A percentile compares a stretch with the other conserved stretches of the same genome.
Conservation (phyloP, 1,140 invertebrate genomes). For the Ctenoplectra terminalis region DNA sequence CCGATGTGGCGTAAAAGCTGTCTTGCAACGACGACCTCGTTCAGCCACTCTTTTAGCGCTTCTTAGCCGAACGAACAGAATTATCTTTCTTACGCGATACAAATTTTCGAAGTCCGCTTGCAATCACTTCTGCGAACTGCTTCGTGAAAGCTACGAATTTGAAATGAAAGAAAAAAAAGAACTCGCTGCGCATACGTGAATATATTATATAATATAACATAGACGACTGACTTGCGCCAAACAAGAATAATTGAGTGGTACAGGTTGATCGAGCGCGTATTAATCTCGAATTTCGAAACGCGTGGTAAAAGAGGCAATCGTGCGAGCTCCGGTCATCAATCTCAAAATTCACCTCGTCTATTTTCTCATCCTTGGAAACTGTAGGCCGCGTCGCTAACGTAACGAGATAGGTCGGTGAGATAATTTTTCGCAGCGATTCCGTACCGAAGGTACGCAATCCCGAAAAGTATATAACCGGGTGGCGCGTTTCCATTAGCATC, state of each 20-base stretch:
- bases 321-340: slow-evolving; percentile 22
- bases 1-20: slow-evolving; percentile 55
- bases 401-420: slow-evolving; percentile 44
- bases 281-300: background rate
- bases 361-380: slow-evolving; percentile 31
- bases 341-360: slow-evolving; percentile 5
- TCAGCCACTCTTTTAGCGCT: slow-evolving; percentile 35
- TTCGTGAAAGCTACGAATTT: background rate
- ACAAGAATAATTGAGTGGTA: slow-evolving; percentile 24
- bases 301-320: slow-evolving; percentile 16
- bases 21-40: slow-evolving; percentile 28
- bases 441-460: slow-evolving; percentile 2
- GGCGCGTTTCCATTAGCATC: slow-evolving; percentile 78
- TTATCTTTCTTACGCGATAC: slow-evolving; percentile 30
- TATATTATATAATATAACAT: too few relatives aligned
- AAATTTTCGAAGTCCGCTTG: background rate
- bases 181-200: background rate
- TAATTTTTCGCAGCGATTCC: slow-evolving; percentile 61
- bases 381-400: slow-evolving; percentile 4
- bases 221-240: background rate
- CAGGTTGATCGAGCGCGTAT: slow-evolving; percentile 4
- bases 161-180: background rate
- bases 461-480: slow-evolving; percentile 61
- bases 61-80: slow-evolving; percentile 7
- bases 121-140: background rate